Conservation (phyloP, 1,140 invertebrate genomes). For the Caenorhabditis latens region DNA sequence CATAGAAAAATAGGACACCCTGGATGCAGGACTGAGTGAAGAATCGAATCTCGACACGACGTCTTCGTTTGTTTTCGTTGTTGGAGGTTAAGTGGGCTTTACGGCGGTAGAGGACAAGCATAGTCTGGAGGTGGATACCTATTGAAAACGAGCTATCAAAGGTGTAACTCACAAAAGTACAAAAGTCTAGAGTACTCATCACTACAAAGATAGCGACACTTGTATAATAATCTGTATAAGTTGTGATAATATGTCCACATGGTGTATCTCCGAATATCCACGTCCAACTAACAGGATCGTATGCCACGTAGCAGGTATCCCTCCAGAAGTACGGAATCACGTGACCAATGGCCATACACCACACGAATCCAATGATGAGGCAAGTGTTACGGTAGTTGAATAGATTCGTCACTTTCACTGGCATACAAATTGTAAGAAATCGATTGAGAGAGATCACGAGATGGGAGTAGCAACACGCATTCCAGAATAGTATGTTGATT, state of each 20-base stretch:
- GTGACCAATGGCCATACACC: conserved; percentile 28
- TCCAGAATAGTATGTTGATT: conserved; percentile 58
- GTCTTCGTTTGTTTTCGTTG: background rate
- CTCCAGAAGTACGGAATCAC: conserved; percentile 48
- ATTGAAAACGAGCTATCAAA: background rate
- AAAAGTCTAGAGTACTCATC: conserved; percentile 34
- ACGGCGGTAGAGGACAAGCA: conserved; percentile 12
- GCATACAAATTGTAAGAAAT: conserved; percentile 46
- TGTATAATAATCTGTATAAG: conserved; percentile 48
- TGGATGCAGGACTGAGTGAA: conserved; percentile 39
- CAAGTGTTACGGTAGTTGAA: conserved; percentile 54
- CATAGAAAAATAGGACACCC: conserved; percentile 53
- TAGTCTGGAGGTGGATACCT: background rate
- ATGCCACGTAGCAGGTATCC: conserved; percentile 41
- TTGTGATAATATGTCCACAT: conserved; percentile 30
- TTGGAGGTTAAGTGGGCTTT: background rate
- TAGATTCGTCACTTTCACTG: background rate
- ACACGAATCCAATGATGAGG: conserved; percentile 13
- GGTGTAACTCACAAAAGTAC: conserved; percentile 30
- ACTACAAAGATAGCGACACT: conserved; percentile 38
- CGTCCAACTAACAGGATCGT: conserved; percentile 24
- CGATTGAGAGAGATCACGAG: conserved; percentile 47
- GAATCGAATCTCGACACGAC: conserved; percentile 21
- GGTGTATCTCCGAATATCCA: conserved; percentile 32
- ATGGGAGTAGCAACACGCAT: conserved; percentile 55